phyloP scores from a whole-genome alignment of 2,888 invertebrate genomes.

The Arctia plantaginis region DNA sequence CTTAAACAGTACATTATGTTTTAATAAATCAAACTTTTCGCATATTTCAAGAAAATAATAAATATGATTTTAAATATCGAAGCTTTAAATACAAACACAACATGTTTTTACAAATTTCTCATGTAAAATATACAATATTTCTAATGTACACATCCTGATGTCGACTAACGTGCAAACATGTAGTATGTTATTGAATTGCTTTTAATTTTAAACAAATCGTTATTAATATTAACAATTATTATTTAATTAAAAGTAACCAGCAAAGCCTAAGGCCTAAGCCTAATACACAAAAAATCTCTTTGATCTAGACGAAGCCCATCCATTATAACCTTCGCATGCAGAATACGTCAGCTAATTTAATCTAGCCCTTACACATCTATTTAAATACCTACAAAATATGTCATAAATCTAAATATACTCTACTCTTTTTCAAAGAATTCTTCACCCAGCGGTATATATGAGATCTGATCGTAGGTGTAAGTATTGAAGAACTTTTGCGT shows the following conservation, averaged over 20 bases:
- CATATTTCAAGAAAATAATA: too few species aligned
- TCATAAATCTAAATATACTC: not conserved
- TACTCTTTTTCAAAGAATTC: slow-evolving; percentile 78
- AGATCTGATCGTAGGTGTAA: slow-evolving; percentile 79
- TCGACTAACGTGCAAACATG: too few species aligned
- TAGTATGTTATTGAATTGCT: too few species aligned
- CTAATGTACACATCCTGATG: too few species aligned
- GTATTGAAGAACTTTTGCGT: slow-evolving; percentile 81
- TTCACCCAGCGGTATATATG: slow-evolving; percentile 73
- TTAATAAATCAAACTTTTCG: too few species aligned
- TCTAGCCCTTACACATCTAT: not conserved
- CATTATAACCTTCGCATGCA: not conserved
- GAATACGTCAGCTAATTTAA: not conserved
- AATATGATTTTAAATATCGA: too few species aligned
- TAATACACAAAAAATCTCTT: not conserved
- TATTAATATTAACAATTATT: too few species aligned
- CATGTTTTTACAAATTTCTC: too few species aligned
- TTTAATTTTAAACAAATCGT: too few species aligned
- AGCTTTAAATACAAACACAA: too few species aligned
- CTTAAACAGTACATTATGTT: too few species aligned
- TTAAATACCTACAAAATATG: not conserved
- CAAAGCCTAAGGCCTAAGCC: not conserved
- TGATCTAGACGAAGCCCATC: not conserved
- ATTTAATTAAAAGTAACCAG: not conserved
- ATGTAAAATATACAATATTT: too few species aligned